Base-by-base conservation (phyloP, 2,888 invertebrate species). In the Apamea anceps region DNA sequence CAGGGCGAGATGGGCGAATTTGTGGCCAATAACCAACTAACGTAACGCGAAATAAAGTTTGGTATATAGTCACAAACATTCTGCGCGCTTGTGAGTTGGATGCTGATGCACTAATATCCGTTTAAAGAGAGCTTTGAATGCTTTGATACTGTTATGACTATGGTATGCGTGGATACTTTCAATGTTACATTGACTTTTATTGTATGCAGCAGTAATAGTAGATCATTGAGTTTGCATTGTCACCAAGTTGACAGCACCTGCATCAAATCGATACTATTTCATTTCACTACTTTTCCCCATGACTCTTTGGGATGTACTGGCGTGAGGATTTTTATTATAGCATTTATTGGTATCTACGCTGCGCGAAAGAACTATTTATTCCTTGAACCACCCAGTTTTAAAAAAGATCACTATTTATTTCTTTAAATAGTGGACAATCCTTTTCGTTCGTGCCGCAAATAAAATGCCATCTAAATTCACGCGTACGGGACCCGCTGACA, bases 401-500 rank as follows among this genome's bases (percentile, higher is more conserved):
- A 85, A 83, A 75, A 70, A 66, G 45, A 83, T 37, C 32, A 15
- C 79, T 51, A 25, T 66, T 54, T 84, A 79, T 79, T 72, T 67
- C 72, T 68, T 66, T 72, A 67, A 78, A 79, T 77, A 79, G 42
- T 75, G 87, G 62, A 71, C 82, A 82, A 82, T 82, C 32, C 71
- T 71, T 65, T 81, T 51, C 32, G 81, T 65, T 88, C 87, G 85
- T 85, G 80, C 88, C 88, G 85, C 91, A 91, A 93, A 94, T 94
- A 94, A 94, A 94, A 94, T 84, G 88, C 88, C 89, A 91, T 92
- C 91, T 94, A 92, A 93, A 94, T 94, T 91, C 90, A 89, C 85
- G 86, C 81, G 86, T 79, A 79, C 81, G 80, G 78, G 89, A 82
- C 85, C 81, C 54, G 78, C 74, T 63, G 84, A 72, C 90, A 86